phyloP scores from a whole-genome alignment of 2,797 vertebrate genomes.

The Heliangelus exortis region DNA sequence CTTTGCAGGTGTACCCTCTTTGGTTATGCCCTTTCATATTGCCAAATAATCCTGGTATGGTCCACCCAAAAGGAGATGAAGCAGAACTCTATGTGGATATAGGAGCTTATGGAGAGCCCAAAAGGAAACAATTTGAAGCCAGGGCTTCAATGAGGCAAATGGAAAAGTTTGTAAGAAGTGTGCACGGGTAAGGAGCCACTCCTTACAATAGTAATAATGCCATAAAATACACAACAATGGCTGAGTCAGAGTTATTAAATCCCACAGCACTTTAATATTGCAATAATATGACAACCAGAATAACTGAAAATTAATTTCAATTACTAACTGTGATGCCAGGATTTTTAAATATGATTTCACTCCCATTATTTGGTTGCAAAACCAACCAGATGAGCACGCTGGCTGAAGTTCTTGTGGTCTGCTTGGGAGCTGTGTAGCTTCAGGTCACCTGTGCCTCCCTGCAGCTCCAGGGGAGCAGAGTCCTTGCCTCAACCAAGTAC shows the following conservation, averaged over 20 bases:
- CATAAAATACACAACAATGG: background rate
- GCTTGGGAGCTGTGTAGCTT: background rate
- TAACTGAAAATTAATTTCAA: background rate
- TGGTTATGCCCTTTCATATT: conserved; percentile 96
- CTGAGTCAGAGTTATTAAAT: background rate
- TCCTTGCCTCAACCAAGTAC: background rate
- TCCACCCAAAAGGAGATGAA: conserved; percentile 92
- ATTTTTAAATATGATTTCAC: background rate
- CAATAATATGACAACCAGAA: background rate
- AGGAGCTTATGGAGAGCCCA: conserved; percentile 94
- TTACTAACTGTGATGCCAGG: background rate
- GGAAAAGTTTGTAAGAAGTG: conserved; percentile 94
- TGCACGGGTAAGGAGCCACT: conserved; percentile 88
- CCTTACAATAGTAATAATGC: background rate
- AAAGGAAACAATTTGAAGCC: conserved; percentile 93
- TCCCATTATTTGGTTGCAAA: background rate
- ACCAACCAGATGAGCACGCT: accelerated
- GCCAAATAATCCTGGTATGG: conserved; percentile 91
- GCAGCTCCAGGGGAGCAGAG: background rate
- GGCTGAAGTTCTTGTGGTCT: background rate
- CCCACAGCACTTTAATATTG: background rate
- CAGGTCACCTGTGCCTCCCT: background rate
- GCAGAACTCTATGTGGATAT: conserved; percentile 94
- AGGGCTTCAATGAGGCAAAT: conserved; percentile 89
- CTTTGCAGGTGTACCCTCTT: conserved; percentile 91